Evolutionary conservation across 2,888 invertebrate species (phyloP), one percentile per base, ranked within the genome.

Genomic region (Patella depressa): DNA sequence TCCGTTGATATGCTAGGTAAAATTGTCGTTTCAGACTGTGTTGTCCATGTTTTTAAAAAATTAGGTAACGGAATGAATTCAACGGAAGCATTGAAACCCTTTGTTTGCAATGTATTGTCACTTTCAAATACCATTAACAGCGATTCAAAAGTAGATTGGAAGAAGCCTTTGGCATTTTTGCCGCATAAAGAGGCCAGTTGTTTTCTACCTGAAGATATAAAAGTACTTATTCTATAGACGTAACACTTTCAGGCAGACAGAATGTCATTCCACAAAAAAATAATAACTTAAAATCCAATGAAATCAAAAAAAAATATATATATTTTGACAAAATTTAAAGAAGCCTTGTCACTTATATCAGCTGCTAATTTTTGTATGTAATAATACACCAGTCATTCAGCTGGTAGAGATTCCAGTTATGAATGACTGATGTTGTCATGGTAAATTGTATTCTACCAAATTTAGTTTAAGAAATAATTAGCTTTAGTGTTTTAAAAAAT

Each of bases 371-470:
- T 7, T 45, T 45, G 45, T 34, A 34, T 34, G 34, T 45, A 45
- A 45, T 45, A 45, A 45, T 45, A 45, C 45, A 45, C 9, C 7
- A 45, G 45, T 45, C 45, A 45, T 45, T 45, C 45, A 45, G 45
- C 9, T 9, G 45, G 45, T 9, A 1, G 45, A 45, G 45, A 45
- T 45, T 9, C 9, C 9, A n/a, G 55, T 65, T 53, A 17, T 34
- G 74, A 74, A 19, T 59, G 65, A 9, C 59, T 74, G 34, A 55
- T 34, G 59, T 74, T 74, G 74, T 57, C 74, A 34, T 29, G 65
- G 17, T n/a, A 11, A 57, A 29, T 57, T 12, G 29, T 45, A 45
- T 45, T 45, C 45, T 57, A n/a, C 74, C 74, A 17, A 59, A 74
- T 17, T 65, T 15, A 17, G 15, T 17, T 9, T 17, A 34, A 29